A percentile compares a stretch with the other conserved stretches of the same genome.
Conservation (phyloP, 2,113 vertebrate species). For the Zosterops lateralis region DNA sequence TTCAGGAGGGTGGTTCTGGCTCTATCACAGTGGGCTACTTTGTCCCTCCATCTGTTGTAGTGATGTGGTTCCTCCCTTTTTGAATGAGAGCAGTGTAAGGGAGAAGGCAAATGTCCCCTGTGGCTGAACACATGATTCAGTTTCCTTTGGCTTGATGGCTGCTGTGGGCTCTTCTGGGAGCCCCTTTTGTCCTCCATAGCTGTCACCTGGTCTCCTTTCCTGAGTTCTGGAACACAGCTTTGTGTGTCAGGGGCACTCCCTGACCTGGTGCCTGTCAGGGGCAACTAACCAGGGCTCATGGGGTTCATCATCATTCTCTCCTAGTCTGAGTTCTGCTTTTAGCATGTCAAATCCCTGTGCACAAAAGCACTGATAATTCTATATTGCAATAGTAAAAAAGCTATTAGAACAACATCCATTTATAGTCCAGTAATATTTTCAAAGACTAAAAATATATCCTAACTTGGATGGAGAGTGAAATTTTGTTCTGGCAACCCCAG, state of each 20-base stretch:
- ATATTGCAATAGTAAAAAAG: not conserved
- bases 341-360: not conserved
- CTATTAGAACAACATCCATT: not conserved
- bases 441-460: slow-evolving; percentile 53
- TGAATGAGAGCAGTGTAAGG: not conserved
- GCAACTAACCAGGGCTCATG: not conserved
- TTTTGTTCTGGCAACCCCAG: not conserved
- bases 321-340: not conserved
- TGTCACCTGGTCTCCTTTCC: not conserved
- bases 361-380: not conserved
- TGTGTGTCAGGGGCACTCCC: not conserved
- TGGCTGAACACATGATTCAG: not conserved
- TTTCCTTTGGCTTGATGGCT: not conserved
- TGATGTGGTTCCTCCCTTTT: not conserved
- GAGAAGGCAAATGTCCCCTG: not conserved
- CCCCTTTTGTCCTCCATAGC: not conserved
- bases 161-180: not conserved
- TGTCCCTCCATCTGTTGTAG: not conserved
- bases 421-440: slow-evolving; percentile 17
- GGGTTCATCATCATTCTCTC: not conserved
- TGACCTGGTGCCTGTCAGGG: accelerated
- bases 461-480: not conserved
- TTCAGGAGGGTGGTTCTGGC: not conserved
- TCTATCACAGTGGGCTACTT: accelerated
- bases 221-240: not conserved